Base-by-base conservation (phyloP, 64 coral and sea anemone species). In the Porites lutea region DNA sequence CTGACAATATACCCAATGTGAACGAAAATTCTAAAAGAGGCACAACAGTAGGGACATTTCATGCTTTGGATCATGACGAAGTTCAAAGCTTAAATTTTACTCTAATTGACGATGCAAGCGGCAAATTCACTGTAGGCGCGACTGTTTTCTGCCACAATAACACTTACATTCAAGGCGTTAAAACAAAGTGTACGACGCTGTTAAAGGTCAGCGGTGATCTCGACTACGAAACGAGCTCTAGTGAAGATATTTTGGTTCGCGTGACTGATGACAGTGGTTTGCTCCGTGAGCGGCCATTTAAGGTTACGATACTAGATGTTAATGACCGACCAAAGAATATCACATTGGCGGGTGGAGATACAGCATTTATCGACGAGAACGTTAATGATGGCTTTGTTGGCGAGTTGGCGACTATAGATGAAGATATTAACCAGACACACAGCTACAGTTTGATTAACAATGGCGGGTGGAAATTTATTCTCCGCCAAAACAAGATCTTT, bases 11-110 rank as follows among this genome's bases (percentile, higher is more conserved):
- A n/a, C 74, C 96, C 73, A 44, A 46, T 16, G 57, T 95, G 44
- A 72, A 95, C 46, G 96, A 98, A 87, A 98, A 98, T 60, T 88
- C 96, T 9, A 60, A 87, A 20, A 74, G 13, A 4, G 87, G 76
- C 45, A 87, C 71, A 11, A 48, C 65, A 6, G 93, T 98, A 15
- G 96, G 96, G 75, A 98, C 90, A 59, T 79, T 98, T 73, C 86
- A 95, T 20, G 95, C 96, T 0, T 71, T 98, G 5, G 96, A 98
- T 88, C 90, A 90, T 55, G 96, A 98, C 79, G 93, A 91, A 43
- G 87, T 82, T 49, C 90, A 98, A 59, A 59, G 5, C n/a, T 77
- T 98, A 5, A 64, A 48, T 50, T 98, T 95, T 81, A 75, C 63
- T 61, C 61, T 95, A 47, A 87, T 92, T 27, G 87, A 93, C 75